A percentile compares a stretch with the other conserved stretches of the same genome.
Evolutionary conservation across 2,797 vertebrate species (phyloP).

Genomic region (Anas acuta): DNA sequence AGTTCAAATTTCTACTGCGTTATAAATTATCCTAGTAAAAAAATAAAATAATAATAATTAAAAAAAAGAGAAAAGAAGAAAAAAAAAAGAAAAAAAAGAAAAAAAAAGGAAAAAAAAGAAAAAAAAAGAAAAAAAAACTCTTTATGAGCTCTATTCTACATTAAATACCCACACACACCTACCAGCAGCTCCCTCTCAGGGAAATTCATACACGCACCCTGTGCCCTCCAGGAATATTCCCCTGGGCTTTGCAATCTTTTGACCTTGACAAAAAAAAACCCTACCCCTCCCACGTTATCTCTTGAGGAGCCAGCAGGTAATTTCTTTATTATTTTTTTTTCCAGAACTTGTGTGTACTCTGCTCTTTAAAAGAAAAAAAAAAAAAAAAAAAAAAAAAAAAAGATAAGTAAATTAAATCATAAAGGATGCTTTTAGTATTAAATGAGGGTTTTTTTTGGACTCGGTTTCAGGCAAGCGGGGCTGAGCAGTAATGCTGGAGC

Average conservation of each 20-base stretch:
- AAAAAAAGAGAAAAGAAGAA: too few relatives aligned
- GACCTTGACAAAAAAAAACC: neutral
- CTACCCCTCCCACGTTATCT: rapidly evolving
- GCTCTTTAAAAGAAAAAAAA: too few relatives aligned
- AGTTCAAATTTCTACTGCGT: rapidly evolving
- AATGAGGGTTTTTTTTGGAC: neutral
- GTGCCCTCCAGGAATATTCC: rapidly evolving
- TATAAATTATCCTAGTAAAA: neutral
- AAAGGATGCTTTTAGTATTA: neutral
- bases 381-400: too few relatives aligned
- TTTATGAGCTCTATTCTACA: neutral
- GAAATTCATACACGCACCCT: rapidly evolving
- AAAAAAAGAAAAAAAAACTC: too few relatives aligned
- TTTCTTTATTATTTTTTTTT: neutral
- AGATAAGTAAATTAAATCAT: rapidly evolving
- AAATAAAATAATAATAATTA: too few relatives aligned
- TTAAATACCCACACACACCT: rapidly evolving
- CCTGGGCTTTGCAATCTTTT: neutral
- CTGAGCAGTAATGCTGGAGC: rapidly evolving
- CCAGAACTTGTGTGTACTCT: neutral
- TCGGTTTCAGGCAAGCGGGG: too few relatives aligned
- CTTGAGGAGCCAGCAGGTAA: neutral
- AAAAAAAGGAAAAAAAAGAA: too few relatives aligned
- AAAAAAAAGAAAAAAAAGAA: too few relatives aligned
- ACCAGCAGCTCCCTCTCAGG: rapidly evolving